These are phyloP conservation scores for Oreochromis aureus DNA, from an alignment of 2,113 vertebrate genomes.

Conservation along the genomic window DNA sequence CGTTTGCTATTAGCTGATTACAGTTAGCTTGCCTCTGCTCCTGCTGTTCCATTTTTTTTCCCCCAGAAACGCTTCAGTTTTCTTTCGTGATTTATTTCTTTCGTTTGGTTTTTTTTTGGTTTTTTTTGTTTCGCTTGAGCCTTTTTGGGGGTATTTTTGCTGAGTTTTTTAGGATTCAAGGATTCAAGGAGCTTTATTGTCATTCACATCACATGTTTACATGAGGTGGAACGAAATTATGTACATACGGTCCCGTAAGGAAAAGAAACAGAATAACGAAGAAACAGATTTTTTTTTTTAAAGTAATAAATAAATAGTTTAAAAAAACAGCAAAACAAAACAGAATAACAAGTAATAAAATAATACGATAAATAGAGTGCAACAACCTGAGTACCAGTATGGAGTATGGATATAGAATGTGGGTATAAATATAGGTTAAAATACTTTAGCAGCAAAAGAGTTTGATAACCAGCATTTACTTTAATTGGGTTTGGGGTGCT, in stretches of 20 bases:
- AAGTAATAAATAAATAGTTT: background rate
- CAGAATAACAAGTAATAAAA: background rate
- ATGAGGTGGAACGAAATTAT: background rate
- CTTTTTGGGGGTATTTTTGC: background rate
- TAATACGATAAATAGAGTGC: too few relatives aligned
- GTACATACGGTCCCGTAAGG: background rate
- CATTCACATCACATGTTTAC: background rate
- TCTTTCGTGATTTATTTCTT: background rate
- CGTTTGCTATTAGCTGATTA: background rate
- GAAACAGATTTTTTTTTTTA: background rate
- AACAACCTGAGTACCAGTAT: too few relatives aligned
- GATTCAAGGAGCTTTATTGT: background rate
- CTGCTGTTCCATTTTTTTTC: background rate
- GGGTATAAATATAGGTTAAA: too few relatives aligned
- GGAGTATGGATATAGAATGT: background rate
- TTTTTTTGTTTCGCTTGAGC: background rate
- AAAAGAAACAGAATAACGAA: accelerated
- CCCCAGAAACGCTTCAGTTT: background rate
- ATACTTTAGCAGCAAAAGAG: too few relatives aligned
- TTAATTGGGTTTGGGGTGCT: too few relatives aligned
- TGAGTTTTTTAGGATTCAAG: background rate
- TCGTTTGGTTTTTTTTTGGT: background rate
- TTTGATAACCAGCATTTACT: background rate
- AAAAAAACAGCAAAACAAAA: background rate
- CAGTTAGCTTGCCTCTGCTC: background rate